A percentile compares a stretch with the other conserved stretches of the same genome.
phyloP scores from a whole-genome alignment of 2,888 invertebrate species.

The Pristionchus entomophagus region DNA sequence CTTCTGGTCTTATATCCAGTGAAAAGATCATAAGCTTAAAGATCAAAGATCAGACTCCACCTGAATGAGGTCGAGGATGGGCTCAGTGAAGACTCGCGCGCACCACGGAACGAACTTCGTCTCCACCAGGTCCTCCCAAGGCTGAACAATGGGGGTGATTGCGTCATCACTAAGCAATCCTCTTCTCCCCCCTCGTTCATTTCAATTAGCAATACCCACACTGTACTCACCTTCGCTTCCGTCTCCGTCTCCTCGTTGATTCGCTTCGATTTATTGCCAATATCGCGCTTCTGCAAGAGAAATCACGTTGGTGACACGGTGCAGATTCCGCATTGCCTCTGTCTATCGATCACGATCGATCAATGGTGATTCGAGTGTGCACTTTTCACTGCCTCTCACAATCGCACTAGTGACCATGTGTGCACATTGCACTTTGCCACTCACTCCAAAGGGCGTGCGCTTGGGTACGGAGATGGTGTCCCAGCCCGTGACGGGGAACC shows the following conservation, averaged over 20 bases:
- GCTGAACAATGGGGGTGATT: background rate
- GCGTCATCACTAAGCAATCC: no score
- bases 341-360: no score
- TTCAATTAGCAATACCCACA: background rate
- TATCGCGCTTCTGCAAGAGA: background rate
- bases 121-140: constrained; percentile 31
- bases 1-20: no score
- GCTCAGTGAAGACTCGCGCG: constrained; percentile 70
- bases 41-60: constrained; percentile 25
- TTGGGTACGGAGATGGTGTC: constrained; percentile 24
- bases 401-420: no score
- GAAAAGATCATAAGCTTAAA: no score
- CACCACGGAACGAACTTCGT: constrained; percentile 74
- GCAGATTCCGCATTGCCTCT: background rate
- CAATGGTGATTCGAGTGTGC: no score
- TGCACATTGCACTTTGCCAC: background rate
- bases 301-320: background rate
- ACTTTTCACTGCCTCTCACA: no score
- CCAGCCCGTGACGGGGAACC: background rate
- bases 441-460: background rate
- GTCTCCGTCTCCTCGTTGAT: background rate
- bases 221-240: constrained; percentile 3
- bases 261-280: background rate
- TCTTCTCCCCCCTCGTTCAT: no score
- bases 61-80: constrained; percentile 63